Conservation (phyloP, 2,113 vertebrate genomes). For the Oncorhynchus gorbuscha region DNA sequence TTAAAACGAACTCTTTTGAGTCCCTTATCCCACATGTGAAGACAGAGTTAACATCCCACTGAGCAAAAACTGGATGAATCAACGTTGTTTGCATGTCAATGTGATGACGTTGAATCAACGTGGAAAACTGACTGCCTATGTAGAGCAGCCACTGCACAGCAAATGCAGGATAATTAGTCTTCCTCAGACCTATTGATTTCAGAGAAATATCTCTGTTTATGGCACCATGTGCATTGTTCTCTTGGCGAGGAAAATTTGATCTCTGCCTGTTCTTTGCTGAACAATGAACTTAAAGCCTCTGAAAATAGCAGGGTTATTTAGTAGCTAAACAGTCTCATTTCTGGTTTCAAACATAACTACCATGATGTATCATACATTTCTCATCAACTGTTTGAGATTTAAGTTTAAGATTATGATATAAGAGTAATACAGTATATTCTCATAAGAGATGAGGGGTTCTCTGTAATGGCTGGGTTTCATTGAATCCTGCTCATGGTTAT, state of each 20-base stretch:
- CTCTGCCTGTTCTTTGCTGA: not conserved
- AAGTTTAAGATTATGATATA: not conserved
- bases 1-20: not conserved
- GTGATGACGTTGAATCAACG: too few species aligned
- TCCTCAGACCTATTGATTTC: not conserved
- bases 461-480: not conserved
- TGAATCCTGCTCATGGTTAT: constrained; percentile 15
- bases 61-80: too few species aligned
- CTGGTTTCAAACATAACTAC: not conserved
- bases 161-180: not conserved
- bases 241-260: not conserved
- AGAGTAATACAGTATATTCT: not conserved
- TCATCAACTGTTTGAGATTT: not conserved
- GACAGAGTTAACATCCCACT: not conserved
- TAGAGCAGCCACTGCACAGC: not conserved
- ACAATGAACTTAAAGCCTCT: not conserved
- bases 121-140: not conserved
- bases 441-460: not conserved
- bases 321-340: not conserved
- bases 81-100: too few species aligned
- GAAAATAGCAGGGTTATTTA: not conserved
- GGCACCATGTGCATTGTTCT: constrained; percentile 1
- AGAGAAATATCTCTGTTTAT: not conserved
- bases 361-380: not conserved
- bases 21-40: not conserved